Conservation (phyloP, 23 tunicate species). For the Botrylloides violaceus region DNA sequence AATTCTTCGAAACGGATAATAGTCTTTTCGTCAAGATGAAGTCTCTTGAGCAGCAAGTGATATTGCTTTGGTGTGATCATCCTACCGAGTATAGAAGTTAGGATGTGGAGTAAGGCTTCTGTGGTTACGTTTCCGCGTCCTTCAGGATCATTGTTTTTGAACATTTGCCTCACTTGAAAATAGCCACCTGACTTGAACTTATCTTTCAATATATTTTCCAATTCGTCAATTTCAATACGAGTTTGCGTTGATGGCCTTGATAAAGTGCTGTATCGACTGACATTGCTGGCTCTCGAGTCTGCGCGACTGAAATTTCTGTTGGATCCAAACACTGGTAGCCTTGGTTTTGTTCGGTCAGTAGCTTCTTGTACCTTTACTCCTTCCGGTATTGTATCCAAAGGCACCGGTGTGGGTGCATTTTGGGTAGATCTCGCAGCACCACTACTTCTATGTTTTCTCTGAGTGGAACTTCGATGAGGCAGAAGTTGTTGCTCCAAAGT, state of each 20-base stretch:
- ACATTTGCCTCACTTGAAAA: conserved; percentile 69
- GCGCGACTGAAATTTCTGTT: conserved; percentile 51
- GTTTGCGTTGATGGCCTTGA: conserved; percentile 85
- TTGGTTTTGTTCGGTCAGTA: conserved; percentile 58
- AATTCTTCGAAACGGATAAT: conserved; percentile 76
- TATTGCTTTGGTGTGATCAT: conserved; percentile 68
- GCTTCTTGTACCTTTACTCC: conserved; percentile 72
- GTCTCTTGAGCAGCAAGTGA: conserved; percentile 57
- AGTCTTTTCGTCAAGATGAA: conserved; percentile 50
- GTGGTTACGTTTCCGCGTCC: conserved; percentile 80
- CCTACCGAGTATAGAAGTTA: conserved; percentile 59
- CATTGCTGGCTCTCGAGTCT: conserved; percentile 70
- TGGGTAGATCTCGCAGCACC: conserved; percentile 1
- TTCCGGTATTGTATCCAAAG: conserved; percentile 64
- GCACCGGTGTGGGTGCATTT: conserved; percentile 54
- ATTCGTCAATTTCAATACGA: conserved; percentile 79
- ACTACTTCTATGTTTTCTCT: neutral
- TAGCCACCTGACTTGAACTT: conserved; percentile 74
- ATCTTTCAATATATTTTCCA: conserved; percentile 33
- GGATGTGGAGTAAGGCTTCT: conserved; percentile 78
- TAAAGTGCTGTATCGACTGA: conserved; percentile 36
- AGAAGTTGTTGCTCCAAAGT: neutral
- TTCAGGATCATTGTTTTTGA: conserved; percentile 92
- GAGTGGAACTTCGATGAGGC: neutral
- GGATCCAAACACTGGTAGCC: conserved; percentile 75